phyloP scores from a whole-genome alignment of 2,888 invertebrate species.

The Eristalis pertinax region DNA sequence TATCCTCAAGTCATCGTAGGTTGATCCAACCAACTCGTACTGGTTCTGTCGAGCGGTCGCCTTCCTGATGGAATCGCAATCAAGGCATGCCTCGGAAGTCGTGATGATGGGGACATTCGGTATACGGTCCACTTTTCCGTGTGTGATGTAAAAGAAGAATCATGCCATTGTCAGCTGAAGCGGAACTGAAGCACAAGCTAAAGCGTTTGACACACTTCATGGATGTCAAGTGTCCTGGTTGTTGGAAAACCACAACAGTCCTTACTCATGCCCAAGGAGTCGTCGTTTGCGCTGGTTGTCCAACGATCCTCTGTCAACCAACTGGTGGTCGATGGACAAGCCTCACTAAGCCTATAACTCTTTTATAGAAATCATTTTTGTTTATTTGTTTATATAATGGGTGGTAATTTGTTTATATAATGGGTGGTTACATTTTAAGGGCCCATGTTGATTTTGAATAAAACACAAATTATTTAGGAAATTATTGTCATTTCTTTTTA shows the following conservation, averaged over 20 bases:
- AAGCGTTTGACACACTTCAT: conserved; percentile 99
- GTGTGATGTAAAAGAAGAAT: conserved; percentile 81
- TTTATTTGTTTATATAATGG: conserved; percentile 63
- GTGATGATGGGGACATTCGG: too few relatives aligned
- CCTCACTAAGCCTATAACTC: conserved; percentile 87
- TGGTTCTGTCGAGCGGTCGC: too few relatives aligned
- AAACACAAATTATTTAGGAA: too few relatives aligned
- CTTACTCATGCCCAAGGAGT: conserved; percentile 99
- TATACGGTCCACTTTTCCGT: too few relatives aligned
- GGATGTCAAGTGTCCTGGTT: conserved; percentile 99
- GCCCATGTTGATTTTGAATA: too few relatives aligned
- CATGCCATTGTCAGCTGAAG: conserved; percentile 94
- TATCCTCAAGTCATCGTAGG: too few relatives aligned
- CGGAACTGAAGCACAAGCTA: conserved; percentile 97
- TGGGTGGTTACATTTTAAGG: too few relatives aligned
- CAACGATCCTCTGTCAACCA: conserved; percentile 98
- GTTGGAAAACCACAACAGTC: conserved; percentile 99
- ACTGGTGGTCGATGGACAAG: conserved; percentile 99
- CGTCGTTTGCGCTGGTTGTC: conserved; percentile 98
- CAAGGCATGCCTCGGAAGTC: too few relatives aligned
- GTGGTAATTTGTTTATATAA: too few relatives aligned
- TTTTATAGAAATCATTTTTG: conserved; percentile 56
- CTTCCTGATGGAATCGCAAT: too few relatives aligned
- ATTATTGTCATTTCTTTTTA: too few relatives aligned
- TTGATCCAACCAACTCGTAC: too few relatives aligned